These are phyloP conservation scores for Semaprochilodus insignis DNA, from an alignment of 2,797 vertebrate species.

Conservation along the genomic window DNA sequence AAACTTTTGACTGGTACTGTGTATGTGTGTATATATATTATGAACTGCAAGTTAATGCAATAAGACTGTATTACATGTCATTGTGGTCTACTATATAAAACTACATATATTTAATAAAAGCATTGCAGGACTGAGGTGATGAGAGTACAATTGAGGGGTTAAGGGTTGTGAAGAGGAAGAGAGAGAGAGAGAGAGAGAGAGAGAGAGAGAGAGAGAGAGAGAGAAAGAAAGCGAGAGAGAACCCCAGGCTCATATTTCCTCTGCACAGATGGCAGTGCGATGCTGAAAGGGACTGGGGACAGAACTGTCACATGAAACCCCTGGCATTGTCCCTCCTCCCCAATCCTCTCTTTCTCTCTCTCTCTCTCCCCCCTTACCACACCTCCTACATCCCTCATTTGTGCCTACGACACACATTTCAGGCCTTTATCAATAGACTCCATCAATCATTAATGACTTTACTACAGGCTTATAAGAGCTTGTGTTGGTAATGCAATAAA, in stretches of 20 bases:
- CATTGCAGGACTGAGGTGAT: slow-evolving; percentile 44
- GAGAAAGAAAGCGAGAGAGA: slow-evolving; percentile 22
- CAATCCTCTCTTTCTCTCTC: slow-evolving; percentile 58
- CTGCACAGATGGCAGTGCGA: slow-evolving; percentile 80
- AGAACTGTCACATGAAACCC: slow-evolving; percentile 65
- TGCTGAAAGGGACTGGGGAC: slow-evolving; percentile 73
- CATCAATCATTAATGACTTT: slow-evolving; percentile 30
- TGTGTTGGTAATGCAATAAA: neutral
- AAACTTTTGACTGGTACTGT: too few species aligned
- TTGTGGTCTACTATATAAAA: too few species aligned
- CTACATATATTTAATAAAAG: too few species aligned
- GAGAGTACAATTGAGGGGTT: slow-evolving; percentile 31
- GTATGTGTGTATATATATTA: too few species aligned
- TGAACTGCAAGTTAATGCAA: too few species aligned
- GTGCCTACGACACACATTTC: slow-evolving; percentile 44
- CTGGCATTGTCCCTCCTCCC: slow-evolving; percentile 51
- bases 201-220: slow-evolving; percentile 19
- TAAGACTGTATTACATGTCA: too few species aligned
- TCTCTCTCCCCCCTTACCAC: slow-evolving; percentile 49
- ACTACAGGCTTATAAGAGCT: slow-evolving; percentile 21
- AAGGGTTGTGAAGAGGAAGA: slow-evolving; percentile 35
- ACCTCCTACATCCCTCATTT: slow-evolving; percentile 22
- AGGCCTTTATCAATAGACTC: slow-evolving; percentile 27
- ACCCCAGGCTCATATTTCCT: slow-evolving; percentile 73
- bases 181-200: slow-evolving; percentile 18